Base-by-base conservation (phyloP, 2,113 vertebrate genomes). In the Promerops cafer region DNA sequence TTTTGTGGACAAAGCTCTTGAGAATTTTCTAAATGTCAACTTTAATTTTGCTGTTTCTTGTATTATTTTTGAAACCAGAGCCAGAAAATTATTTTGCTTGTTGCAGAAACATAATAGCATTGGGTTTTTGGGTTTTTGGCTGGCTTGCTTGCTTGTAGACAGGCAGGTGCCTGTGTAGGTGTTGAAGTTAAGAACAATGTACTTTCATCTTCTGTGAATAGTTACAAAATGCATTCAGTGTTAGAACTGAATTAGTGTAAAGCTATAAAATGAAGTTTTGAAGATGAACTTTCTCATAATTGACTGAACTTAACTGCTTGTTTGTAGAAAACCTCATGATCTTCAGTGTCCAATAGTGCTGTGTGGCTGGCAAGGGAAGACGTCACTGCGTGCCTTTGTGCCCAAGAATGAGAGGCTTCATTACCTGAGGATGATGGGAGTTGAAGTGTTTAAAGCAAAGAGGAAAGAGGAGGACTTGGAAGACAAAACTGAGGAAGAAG, bases 311-410 rank as follows among this genome's bases (percentile, higher is more conserved):
- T 77, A 50, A 42, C 39, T 42, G 52, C 45, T 80, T 70, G 7
- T 88, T 96, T 65, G 4, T 90, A 99, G 99, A 88, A 98, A 98
- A 83, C 97, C 98, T 1, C 97, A 96, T 4, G 96, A 98, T 71
- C 98, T 99, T 44, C 99, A 99, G 98, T 99, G 99, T 65, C 96
- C 99, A 59, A 98, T 99, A 54, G 99, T 99, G 97, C 97, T 99
- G 53, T 99, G 99, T 39, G 99, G 99, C 21, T 99, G 99, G 99
- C 98, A 99, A 77, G 99, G 99, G 20, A 99, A 99, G 97, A 98
- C 99, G 2, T 99, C 99, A 8, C 98, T 99, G 85, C 98, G 99
- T 53, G 99, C 99, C 63, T 99, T 99, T 47, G 99, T 99, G 76
- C 98, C 99, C 33, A 98, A 98, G 89, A 99, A 99, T 15, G 99